Percentiles rank a stretch among this genome's conserved stretches.
Evolutionary conservation across 1,140 invertebrate species (phyloP).

Genomic region (Drosophila nigromelanica): DNA sequence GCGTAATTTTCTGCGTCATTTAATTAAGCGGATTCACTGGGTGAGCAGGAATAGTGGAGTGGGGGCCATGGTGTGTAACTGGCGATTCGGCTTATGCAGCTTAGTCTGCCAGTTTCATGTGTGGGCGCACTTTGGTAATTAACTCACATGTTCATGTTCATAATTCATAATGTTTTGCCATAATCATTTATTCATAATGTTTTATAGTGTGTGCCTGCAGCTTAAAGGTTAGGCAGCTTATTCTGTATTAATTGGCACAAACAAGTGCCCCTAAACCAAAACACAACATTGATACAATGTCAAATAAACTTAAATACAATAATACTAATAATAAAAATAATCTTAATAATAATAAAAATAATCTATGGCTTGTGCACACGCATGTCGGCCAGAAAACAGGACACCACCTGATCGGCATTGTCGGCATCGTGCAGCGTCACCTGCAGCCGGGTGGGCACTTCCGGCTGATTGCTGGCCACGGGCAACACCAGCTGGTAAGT

Average conservation of each 20-base stretch:
- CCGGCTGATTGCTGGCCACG: constrained; percentile 50
- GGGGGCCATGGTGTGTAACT: background rate
- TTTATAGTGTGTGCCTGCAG: constrained; percentile 67
- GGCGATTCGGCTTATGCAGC: constrained; percentile 36
- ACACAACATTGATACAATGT: constrained; percentile 79
- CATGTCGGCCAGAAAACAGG: constrained; percentile 69
- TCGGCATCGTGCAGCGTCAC: constrained; percentile 55
- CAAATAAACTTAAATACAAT: constrained; percentile 8
- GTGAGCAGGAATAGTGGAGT: background rate
- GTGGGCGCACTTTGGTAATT: constrained; percentile 49
- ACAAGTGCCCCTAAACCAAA: background rate
- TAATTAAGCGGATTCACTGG: constrained; percentile 79
- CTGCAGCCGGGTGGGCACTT: constrained; percentile 66
- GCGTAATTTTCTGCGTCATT: constrained; percentile 83
- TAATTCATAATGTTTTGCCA: constrained; percentile 71
- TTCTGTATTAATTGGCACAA: constrained; percentile 56
- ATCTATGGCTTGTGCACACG: constrained; percentile 50
- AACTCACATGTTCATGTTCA: constrained; percentile 58
- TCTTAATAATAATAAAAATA: too few species aligned
- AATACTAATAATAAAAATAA: background rate
- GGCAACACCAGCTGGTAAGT: constrained; percentile 66
- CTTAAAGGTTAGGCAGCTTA: constrained; percentile 38
- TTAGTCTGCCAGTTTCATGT: constrained; percentile 28
- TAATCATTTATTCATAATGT: constrained; percentile 77
- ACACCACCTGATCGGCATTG: constrained; percentile 40